Evolutionary conservation across 2,113 vertebrate genomes (phyloP).

Genomic region (Plotosus lineatus): DNA sequence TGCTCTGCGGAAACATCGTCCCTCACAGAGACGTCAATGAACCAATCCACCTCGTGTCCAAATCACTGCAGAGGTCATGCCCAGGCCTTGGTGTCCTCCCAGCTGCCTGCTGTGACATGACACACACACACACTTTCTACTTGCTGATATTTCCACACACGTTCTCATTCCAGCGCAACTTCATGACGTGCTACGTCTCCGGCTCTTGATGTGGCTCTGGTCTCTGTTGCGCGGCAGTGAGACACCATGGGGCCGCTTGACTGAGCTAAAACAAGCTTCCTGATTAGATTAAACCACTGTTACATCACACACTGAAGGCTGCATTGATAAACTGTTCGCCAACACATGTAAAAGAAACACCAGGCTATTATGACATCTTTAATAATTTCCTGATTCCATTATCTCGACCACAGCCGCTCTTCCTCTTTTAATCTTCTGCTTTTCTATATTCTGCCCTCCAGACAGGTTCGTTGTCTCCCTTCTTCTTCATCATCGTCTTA

Average conservation of each 20-base stretch:
- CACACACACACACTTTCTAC: background rate
- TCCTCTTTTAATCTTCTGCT: background rate
- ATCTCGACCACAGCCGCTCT: background rate
- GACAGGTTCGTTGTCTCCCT: background rate
- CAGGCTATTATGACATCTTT: background rate
- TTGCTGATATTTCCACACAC: background rate
- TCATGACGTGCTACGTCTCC: background rate
- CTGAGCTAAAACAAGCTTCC: background rate
- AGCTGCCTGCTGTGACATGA: background rate
- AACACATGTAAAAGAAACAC: background rate
- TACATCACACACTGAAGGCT: background rate
- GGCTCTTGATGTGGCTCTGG: conserved; percentile 5
- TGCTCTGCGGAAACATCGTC: background rate
- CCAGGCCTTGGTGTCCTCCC: background rate
- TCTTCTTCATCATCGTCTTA: background rate
- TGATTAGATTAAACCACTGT: background rate
- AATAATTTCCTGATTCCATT: background rate
- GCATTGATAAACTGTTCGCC: background rate
- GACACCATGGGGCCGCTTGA: background rate
- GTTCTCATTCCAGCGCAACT: background rate
- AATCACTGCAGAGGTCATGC: background rate
- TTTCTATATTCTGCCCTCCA: background rate
- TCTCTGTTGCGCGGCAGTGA: background rate
- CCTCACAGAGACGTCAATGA: background rate
- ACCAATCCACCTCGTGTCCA: background rate